Evolutionary conservation across 2,113 vertebrate genomes (phyloP).

Genomic region (Pyrgilauda ruficollis): DNA sequence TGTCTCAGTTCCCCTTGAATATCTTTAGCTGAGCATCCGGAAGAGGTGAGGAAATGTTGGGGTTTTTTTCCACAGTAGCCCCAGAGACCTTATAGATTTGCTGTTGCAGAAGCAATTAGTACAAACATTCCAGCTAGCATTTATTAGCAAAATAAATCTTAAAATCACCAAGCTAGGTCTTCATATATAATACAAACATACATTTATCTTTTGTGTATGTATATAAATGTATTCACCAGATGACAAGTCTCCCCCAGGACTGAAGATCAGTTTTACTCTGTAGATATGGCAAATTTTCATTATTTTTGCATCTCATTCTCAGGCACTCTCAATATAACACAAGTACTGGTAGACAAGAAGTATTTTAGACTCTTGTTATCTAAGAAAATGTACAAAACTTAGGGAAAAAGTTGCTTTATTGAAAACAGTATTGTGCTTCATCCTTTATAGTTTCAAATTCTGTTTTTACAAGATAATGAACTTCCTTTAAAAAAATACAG

Average conservation of each 20-base stretch:
- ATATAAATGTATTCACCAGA: not conserved
- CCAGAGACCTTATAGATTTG: not conserved
- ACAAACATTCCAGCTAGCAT: not conserved
- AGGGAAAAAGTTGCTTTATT: slow-evolving; percentile 33
- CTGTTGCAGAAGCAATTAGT: not conserved
- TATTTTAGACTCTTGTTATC: not conserved
- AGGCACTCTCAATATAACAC: not conserved
- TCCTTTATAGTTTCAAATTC: not conserved
- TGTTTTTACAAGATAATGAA: not conserved
- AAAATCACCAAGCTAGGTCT: not conserved
- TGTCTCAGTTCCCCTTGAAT: not conserved
- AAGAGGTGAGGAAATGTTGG: not conserved
- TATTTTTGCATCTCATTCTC: not conserved
- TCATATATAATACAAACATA: not conserved
- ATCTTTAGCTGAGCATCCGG: not conserved
- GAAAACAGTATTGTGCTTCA: not conserved
- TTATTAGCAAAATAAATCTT: not conserved
- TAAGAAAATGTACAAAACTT: not conserved
- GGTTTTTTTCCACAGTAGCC: not conserved
- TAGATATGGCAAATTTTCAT: not conserved
- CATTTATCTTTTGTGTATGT: not conserved
- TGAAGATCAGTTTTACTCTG: not conserved
- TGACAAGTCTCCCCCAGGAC: not conserved
- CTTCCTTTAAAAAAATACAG: slow-evolving; percentile 1
- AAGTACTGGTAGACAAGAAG: not conserved